Conservation (phyloP, 2,113 vertebrate species). For the Haemorhous mexicanus region DNA sequence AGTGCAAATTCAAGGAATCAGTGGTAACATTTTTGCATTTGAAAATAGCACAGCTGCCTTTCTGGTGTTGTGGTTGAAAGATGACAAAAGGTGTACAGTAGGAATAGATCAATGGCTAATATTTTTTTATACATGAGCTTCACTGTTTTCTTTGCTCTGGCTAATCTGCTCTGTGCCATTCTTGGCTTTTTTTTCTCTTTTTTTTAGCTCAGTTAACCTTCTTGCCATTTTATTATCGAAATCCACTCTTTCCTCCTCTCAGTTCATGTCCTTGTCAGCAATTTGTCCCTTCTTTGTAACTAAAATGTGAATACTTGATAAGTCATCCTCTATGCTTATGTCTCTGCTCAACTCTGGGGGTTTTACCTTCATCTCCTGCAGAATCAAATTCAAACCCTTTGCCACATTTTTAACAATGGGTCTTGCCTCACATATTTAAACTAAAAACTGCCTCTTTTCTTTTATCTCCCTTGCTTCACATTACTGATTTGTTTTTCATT, state of each 20-base stretch:
- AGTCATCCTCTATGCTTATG: rapidly evolving
- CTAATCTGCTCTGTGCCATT: neutral
- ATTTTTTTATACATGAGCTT: neutral
- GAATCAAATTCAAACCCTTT: neutral
- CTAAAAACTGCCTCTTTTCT: neutral
- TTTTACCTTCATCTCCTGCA: neutral
- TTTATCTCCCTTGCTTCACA: neutral
- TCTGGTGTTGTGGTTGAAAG: neutral
- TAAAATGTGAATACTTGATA: neutral
- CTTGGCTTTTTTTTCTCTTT: neutral
- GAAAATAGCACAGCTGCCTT: neutral
- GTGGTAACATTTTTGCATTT: neutral
- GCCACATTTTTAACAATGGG: neutral
- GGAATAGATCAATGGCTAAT: neutral
- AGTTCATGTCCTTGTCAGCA: neutral
- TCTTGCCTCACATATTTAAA: neutral
- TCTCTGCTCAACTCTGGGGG: neutral
- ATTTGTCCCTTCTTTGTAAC: neutral
- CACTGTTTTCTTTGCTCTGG: neutral
- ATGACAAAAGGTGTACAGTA: neutral
- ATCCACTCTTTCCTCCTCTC: neutral
- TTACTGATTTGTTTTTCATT: neutral
- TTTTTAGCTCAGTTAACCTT: neutral
- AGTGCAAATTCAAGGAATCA: neutral
- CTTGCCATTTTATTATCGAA: neutral